These are phyloP conservation scores for Aphodius granarius DNA, from an alignment of 2,888 invertebrate genomes.

Conservation along the genomic window DNA sequence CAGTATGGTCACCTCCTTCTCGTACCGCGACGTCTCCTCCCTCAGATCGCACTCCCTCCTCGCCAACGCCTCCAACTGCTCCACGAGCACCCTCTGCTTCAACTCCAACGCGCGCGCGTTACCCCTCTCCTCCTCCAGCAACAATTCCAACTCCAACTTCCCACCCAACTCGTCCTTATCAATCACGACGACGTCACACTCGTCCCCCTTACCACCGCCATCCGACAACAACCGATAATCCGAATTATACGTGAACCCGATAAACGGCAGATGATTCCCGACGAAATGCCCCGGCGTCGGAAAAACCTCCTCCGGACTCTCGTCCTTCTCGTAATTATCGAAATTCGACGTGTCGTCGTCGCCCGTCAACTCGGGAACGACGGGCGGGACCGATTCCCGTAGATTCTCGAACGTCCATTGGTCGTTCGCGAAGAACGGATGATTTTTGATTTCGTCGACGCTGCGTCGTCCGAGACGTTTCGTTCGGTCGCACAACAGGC, in stretches of 20 bases:
- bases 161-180: conserved; percentile 47
- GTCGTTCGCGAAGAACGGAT: conserved; percentile 94
- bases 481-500: conserved; percentile 89
- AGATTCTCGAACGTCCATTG: conserved; percentile 98
- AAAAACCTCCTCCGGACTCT: conserved; percentile 90
- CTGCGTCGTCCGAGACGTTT: conserved; percentile 89
- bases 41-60: conserved; percentile 78
- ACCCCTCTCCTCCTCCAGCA: conserved; percentile 74
- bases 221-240: conserved; percentile 81
- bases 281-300: conserved; percentile 97
- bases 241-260: conserved; percentile 89
- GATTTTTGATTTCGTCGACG: conserved; percentile 91
- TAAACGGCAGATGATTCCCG: conserved; percentile 96
- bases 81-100: conserved; percentile 71
- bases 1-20: conserved; percentile 82
- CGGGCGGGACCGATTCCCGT: conserved; percentile 91
- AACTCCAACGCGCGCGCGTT: conserved; percentile 74
- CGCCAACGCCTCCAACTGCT: conserved; percentile 76
- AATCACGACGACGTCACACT: conserved; percentile 60
- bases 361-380: conserved; percentile 91
- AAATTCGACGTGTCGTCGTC: conserved; percentile 99
- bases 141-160: conserved; percentile 70
- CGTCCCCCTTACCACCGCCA: conserved; percentile 59
- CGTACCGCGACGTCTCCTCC: conserved; percentile 79
- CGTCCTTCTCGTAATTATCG: conserved; percentile 95